Base-by-base conservation (phyloP, 2,113 vertebrate species). In the Asarcornis scutulata region DNA sequence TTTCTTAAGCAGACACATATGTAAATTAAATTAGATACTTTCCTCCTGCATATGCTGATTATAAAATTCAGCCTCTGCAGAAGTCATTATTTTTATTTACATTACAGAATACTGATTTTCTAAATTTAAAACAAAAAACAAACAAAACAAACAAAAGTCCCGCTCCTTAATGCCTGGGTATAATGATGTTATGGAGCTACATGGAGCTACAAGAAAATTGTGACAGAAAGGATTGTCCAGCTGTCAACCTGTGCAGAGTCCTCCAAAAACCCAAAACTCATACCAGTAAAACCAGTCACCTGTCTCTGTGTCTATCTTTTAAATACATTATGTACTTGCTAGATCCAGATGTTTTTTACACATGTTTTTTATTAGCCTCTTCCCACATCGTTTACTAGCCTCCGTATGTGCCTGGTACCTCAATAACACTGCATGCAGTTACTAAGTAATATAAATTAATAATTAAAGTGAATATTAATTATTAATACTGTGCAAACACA, bases 381-480 rank as follows among this genome's bases (percentile, higher is more conserved):
- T 58, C 56, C 25, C 50, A 17, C 32, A 14, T 26, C 2, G 44
- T 48, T 89, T 14, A 17, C n/a, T 56, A 42, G 46, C 9, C 27
- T 88, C 40, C 81, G 71, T 38, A 50, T 59, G 40, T 72, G 46
- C 62, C 75, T 89, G 17, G 12, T 42, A 13, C 36, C 48, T 67
- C 56, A 46, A 2, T 23, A 92, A 62, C 31, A 34, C n/a, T 36
- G 38, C 29, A 11, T 6, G 38, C 34, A 5, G 46, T 42, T 86
- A 63, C 72, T 88, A 64, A 76, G 48, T 69, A 58, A 71, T 68
- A 72, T 27, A 68, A 64, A 95, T 68, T 79, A 88, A 75, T 72
- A 56, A 86, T 81, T 82, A 36, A 83, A 89, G 36, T 68, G 64
- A 92, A n/a, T 67, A 92, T 84, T 74, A 93, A 63, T 40, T 93